Evolutionary conservation across 2,888 invertebrate genomes (phyloP), one percentile per base, ranked within the genome.

Genomic region (Lithophane leautieri): DNA sequence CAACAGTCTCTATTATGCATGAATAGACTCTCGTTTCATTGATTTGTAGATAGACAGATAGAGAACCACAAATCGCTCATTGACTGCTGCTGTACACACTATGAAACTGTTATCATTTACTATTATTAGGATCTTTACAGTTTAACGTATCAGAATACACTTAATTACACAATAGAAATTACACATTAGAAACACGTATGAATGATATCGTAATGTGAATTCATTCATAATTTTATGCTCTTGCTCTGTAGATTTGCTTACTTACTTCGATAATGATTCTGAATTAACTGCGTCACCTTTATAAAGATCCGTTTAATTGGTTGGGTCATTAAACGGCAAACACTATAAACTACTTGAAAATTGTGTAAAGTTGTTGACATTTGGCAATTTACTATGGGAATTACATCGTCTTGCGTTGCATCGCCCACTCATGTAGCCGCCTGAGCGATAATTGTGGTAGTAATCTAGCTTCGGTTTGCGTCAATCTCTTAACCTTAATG

Each of bases 31-130:
- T 78, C 71, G 78, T 40, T 79, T 60, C 70, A 79, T 78, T 78
- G 74, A 75, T 78, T 73, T 66, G 60, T 67, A 68, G 78, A 77
- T 81, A 85, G 77, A 78, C 65, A 68, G 78, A 76, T 81, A 85
- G 77, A 78, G 69, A 75, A 72, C 52, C 69, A 66, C 61, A 70
- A 65, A 74, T 81, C n/a, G 54, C 62, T 82, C 78, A 84, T 82
- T 79, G 78, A 86, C n/a, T 66, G 62, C n/a, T 66, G 62, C 67
- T 16, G n/a, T 47, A 47, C 47, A 73, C 68, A 54, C 61, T 83
- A 83, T 85, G 76, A 74, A 61, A 54, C 16, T 50, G 78, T 85
- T 88, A 85, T 86, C 81, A 73, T 72, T 72, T 58, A 42, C 73
- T 88, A 82, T 80, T 76, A 80, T 78, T 83, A 77, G 56, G 40